Evolutionary conservation across 2,113 vertebrate genomes (phyloP).

Genomic region (Brevimyrus niger): DNA sequence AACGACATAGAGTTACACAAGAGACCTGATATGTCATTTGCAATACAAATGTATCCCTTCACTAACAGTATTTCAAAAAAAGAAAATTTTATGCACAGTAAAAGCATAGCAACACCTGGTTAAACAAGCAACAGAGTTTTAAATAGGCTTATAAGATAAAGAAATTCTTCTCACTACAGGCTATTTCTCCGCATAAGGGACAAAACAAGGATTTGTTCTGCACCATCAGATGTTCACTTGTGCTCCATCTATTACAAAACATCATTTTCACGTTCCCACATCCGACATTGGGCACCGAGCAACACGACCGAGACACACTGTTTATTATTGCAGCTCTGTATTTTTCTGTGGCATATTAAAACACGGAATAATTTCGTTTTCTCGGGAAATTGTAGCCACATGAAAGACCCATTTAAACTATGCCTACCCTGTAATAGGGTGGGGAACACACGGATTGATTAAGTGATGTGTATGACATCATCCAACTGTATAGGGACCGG

Average conservation of each 20-base stretch:
- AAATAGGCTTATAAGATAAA: not conserved
- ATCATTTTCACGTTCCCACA: not conserved
- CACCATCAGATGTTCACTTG: not conserved
- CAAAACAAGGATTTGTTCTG: not conserved
- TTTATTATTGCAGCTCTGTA: not conserved
- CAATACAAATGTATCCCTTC: not conserved
- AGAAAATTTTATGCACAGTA: not conserved
- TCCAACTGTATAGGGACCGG: not conserved
- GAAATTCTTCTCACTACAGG: not conserved
- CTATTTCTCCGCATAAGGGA: not conserved
- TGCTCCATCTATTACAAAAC: not conserved
- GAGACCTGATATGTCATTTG: not conserved
- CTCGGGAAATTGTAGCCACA: not conserved
- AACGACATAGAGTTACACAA: not conserved
- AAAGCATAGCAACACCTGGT: not conserved
- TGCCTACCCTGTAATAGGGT: not conserved
- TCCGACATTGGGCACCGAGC: not conserved
- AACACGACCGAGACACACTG: not conserved
- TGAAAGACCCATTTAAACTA: not conserved
- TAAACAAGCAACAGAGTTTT: not conserved
- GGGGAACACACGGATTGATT: not conserved
- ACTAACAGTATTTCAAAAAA: not conserved
- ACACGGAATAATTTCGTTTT: not conserved
- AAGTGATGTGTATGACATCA: not conserved
- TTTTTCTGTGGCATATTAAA: not conserved